phyloP scores from a whole-genome alignment of 2,888 invertebrate genomes.

The Thumatha senex region DNA sequence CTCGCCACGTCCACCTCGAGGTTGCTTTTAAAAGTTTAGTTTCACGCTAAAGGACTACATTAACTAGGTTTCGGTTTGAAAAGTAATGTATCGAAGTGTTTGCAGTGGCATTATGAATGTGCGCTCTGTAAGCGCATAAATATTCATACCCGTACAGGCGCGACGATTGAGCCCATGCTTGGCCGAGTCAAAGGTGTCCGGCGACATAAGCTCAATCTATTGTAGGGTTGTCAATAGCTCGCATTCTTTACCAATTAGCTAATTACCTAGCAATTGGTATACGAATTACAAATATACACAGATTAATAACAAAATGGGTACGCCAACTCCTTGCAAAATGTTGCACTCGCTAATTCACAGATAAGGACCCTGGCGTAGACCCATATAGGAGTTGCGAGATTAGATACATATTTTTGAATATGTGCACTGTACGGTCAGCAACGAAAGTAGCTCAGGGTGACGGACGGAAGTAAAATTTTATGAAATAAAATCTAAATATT shows the following conservation, averaged over 20 bases:
- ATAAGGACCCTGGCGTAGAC: too few species aligned
- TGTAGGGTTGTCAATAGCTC: slow-evolving; percentile 40
- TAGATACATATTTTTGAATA: too few species aligned
- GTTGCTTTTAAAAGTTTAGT: slow-evolving; percentile 73
- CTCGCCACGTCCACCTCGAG: slow-evolving; percentile 63
- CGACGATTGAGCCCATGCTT: slow-evolving; percentile 52
- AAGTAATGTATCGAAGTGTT: slow-evolving; percentile 50
- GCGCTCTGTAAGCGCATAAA: slow-evolving; percentile 61
- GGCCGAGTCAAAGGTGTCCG: slow-evolving; percentile 67
- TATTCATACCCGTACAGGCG: slow-evolving; percentile 61
- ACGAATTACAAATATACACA: too few species aligned
- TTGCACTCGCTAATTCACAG: too few species aligned
- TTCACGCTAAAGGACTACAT: slow-evolving; percentile 65
- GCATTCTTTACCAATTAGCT: slow-evolving; percentile 25
- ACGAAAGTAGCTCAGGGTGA: too few species aligned
- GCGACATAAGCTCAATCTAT: slow-evolving; percentile 41
- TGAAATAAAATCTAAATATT: too few species aligned
- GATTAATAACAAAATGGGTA: too few species aligned
- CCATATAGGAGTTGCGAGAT: too few species aligned
- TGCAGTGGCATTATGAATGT: slow-evolving; percentile 39
- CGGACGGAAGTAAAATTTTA: too few species aligned
- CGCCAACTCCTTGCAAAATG: background rate
- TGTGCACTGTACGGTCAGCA: too few species aligned
- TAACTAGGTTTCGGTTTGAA: slow-evolving; percentile 62
- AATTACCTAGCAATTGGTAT: too few species aligned